Percentiles rank a stretch among this genome's conserved stretches.
These are phyloP conservation scores for Pteronura brasiliensis DNA, from an alignment of 2,113 vertebrate species.

Conservation along the genomic window DNA sequence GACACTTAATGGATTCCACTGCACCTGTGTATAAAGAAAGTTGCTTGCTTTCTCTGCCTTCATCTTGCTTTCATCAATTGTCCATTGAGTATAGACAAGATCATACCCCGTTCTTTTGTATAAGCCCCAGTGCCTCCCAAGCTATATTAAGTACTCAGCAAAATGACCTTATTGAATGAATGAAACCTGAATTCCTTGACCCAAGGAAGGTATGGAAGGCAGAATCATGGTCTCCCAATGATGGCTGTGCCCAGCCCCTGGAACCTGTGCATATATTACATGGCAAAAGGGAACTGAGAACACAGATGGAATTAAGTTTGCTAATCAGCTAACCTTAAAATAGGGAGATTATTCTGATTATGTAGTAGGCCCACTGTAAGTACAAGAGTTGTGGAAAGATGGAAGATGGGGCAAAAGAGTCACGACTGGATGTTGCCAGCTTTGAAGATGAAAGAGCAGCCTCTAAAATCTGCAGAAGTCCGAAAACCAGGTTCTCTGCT, in stretches of 20 bases:
- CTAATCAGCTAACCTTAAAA: constrained; percentile 8
- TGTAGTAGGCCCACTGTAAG: background rate
- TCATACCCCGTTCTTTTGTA: background rate
- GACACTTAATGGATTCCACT: background rate
- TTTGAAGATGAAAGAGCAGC: background rate
- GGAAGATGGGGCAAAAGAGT: background rate
- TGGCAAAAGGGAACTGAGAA: background rate
- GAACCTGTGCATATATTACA: background rate
- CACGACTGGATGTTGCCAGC: background rate
- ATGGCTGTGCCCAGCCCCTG: background rate
- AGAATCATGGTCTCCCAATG: background rate
- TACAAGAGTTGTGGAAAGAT: background rate
- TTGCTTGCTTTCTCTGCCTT: background rate
- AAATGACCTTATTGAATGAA: background rate
- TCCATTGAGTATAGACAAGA: background rate
- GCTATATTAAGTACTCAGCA: background rate
- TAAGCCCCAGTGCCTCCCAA: background rate
- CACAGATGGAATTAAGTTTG: background rate
- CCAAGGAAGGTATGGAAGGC: background rate
- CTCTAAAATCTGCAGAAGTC: background rate
- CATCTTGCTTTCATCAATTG: background rate
- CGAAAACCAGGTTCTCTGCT: background rate
- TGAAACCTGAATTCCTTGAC: background rate
- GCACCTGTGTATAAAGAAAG: background rate
- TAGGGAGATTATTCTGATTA: background rate